Evolutionary conservation across 2,113 vertebrate genomes (phyloP), one percentile per base, ranked within the genome.

Genomic region (Xenopus laevis): DNA sequence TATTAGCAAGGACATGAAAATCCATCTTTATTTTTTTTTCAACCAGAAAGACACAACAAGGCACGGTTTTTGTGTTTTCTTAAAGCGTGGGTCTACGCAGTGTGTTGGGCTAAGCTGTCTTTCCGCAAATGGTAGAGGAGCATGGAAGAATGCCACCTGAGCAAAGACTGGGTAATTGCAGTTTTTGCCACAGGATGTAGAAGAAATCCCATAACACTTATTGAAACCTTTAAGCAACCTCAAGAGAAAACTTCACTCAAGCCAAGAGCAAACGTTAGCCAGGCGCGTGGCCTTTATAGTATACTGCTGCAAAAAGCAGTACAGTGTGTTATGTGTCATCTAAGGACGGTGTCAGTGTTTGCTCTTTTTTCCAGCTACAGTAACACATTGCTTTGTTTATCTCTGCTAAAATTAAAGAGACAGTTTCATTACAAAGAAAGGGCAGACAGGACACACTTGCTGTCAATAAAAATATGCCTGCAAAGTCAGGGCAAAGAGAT

Each of bases 171-270:
- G 7, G 23, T 65, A 55, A 30, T 23, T 59, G 20, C 53, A 66
- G 33, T 52, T 65, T 57, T 44, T 65, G 21, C 71, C 71, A 65
- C 71, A 72, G 63, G 13, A 23, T 73, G 71, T 27, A 65, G 63
- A 16, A 64, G 61, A 72, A 73, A 66, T 73, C 63, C 71, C 71
- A 66, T 73, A 66, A 66, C 30, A 66, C 63, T 65, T 66, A 73
- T 65, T 58, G 63, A 46, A 73, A 66, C 50, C 30, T 53, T 73
- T 44, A 58, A 15, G 15, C 11, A 58, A 73, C 63, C 63, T 58
- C 71, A 66, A 55, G 44, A 30, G 65, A 45, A 67, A 67, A 67
- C 46, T 20, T 21, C 12, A 23, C 46, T 15, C 45, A 23, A 67
- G 63, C 44, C 46, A 67, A 47, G 45, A 67, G 65, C 65, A 67